Base-by-base conservation (phyloP, 2,888 invertebrate species). In the Drosophila demipolita region DNA sequence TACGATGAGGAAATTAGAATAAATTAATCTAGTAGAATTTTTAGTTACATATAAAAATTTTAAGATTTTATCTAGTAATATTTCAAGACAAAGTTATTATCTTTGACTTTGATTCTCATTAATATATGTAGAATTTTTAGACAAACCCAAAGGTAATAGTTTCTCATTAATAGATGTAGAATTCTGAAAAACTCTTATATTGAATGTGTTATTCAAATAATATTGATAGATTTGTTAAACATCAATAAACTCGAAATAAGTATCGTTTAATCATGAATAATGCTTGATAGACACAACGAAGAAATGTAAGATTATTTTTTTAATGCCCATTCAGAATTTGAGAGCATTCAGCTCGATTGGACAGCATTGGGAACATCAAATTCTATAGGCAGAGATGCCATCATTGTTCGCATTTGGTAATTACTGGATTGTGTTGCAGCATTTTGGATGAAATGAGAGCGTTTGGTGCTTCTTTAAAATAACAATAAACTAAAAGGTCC, bases 401-500 rank as follows among this genome's bases (percentile, higher is more conserved):
- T 55, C 50, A 38, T 68, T 65, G 48, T 59, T 40, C 58, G 68
- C 65, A 75, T 75, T 77, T 80, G 36, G 70, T 80, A 78, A 80
- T 78, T 80, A 80, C 70, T 48, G 57, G 32, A 50, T 61, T 40
- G 50, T 49, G 55, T 38, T 60, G 57, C 50, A 49, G 60, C 42
- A 38, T 50, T 63, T 49, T 49, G 49, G 60, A 40, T 36, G 40
- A 50, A 64, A 55, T 62, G 54, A 50, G 61, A 29, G 42, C 32
- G 6, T 48, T 29, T 50, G 26, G 29, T 35, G 69, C 50, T 66
- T 4, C 64, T 76, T 80, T 69, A 81, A 86, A 84, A 84, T 75
- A 89, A 89, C 87, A 85, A 85, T 85, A 89, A 89, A 89, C 85
- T 89, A 81, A 85, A 84, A 87, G 82, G 87, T 89, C 76, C 87